These are phyloP conservation scores for Semnornis frantzii DNA, from an alignment of 2,113 vertebrate genomes.

Conservation along the genomic window DNA sequence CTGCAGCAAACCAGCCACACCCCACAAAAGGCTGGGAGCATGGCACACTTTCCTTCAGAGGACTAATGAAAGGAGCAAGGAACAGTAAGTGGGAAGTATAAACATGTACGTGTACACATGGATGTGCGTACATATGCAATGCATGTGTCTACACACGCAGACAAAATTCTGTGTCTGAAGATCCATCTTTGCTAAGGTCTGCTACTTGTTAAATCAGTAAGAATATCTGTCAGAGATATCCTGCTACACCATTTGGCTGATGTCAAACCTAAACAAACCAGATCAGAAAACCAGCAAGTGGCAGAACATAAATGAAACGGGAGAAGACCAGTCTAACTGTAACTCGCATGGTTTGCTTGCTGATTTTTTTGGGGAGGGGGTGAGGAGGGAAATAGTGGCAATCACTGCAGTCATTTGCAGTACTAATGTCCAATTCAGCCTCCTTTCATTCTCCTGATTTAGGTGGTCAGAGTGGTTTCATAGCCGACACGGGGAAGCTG, in stretches of 20 bases:
- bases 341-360: constrained; percentile 80
- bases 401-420: constrained; percentile 98
- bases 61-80: not conserved
- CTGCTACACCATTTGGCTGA: constrained; percentile 92
- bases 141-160: not conserved
- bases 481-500: constrained; percentile 83
- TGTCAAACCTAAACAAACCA: constrained; percentile 98
- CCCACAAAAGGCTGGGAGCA: not conserved
- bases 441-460: constrained; percentile 98
- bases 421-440: constrained; percentile 99
- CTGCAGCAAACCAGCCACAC: not conserved
- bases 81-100: not conserved
- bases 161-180: constrained; percentile 65
- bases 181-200: constrained; percentile 81
- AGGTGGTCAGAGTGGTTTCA: constrained; percentile 88
- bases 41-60: not conserved
- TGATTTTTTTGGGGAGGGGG: constrained; percentile 79
- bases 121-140: not conserved
- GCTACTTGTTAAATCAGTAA: constrained; percentile 92
- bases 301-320: constrained; percentile 79
- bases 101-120: fast-evolving
- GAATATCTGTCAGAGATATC: constrained; percentile 91
- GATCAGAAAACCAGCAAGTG: constrained; percentile 84
- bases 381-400: constrained; percentile 77
- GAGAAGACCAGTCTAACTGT: constrained; percentile 73